Evolutionary conservation across 2,113 vertebrate species (phyloP).

Genomic region (Tiliqua scincoides): DNA sequence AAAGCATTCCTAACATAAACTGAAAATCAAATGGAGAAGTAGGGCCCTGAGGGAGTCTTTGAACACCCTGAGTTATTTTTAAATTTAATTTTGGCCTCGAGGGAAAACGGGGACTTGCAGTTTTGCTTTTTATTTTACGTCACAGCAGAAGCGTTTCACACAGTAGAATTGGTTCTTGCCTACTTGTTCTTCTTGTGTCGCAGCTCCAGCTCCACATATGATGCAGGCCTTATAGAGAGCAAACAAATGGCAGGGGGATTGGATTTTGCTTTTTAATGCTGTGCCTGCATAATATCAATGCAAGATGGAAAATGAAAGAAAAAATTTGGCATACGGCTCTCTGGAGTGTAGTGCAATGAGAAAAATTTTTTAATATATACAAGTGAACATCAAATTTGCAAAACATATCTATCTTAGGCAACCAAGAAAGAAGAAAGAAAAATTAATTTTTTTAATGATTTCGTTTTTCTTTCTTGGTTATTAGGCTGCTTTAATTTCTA

Average conservation of each 20-base stretch:
- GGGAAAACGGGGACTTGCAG: slow-evolving; percentile 2
- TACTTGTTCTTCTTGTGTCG: slow-evolving; percentile 33
- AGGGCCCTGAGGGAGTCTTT: slow-evolving; percentile 50
- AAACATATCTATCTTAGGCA: neutral
- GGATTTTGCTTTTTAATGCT: slow-evolving; percentile 20
- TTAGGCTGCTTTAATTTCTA: no score
- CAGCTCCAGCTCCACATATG: slow-evolving; percentile 12
- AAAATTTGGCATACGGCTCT: rapidly evolving
- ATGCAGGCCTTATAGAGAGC: slow-evolving; percentile 19
- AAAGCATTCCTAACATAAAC: slow-evolving; percentile 25
- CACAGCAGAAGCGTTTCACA: slow-evolving; percentile 28
- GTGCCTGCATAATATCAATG: slow-evolving; percentile 10
- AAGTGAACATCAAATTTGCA: slow-evolving; percentile 22
- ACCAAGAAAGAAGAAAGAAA: neutral
- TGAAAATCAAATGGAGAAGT: slow-evolving; percentile 58
- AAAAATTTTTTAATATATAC: neutral
- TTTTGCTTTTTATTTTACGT: slow-evolving; percentile 47
- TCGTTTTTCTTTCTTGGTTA: no score
- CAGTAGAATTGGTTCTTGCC: slow-evolving; percentile 16
- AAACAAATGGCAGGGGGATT: slow-evolving; percentile 8
- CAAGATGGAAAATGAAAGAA: neutral
- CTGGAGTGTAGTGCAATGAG: slow-evolving; percentile 15
- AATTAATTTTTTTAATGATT: neutral
- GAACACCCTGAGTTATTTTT: slow-evolving; percentile 58
- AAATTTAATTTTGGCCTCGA: slow-evolving; percentile 43